Evolutionary conservation across 1,140 invertebrate genomes (phyloP), one percentile per base, ranked within the genome.

Genomic region (Chymomyza costata): DNA sequence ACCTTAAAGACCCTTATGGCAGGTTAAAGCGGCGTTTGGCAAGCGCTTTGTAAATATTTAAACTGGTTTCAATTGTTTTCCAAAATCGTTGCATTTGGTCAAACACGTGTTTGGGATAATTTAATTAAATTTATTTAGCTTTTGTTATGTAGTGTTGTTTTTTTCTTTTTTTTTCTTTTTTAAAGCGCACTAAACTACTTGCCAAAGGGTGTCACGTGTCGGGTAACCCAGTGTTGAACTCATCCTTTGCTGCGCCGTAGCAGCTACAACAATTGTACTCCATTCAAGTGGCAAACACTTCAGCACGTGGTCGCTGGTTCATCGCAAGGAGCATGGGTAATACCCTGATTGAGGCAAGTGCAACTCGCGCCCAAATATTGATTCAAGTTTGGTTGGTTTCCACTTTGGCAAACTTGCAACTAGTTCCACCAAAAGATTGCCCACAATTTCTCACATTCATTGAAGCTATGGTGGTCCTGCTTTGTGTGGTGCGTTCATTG

Each of bases 71-170:
- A 43, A 83, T 83, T 81, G 73, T 81, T 80, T 80, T 37, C 38
- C 39, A 58, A 83, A 82, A 83, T 83, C 73, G 62, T 83, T 80
- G 80, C 80, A 83, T 76, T 78, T 83, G 80, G 80, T 71, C 69
- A 80, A 83, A 80, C 80, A 83, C 80, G 80, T 83, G 80, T 65
- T 83, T 44, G 54, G 56, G 71, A 83, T 83, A 83, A 83, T 83
- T 83, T 67, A 83, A 83, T 83, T 83, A 83, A 83, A 74, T 83
- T 83, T 83, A 83, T 80, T 82, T 82, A 62, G 56, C 65, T 63
- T 65, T 68, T 49, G 59, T n/a, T n/a, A n/a, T n/a, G n/a, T n/a
- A n/a, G n/a, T 63, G 11, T 38, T 31, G 44, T 21, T 35, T 19
- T 17, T 13, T 13, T 15, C 3, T 40, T 46, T 60, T 28, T 28